phyloP scores from a whole-genome alignment of 2,888 invertebrate species.

The Dynastes grantii region DNA sequence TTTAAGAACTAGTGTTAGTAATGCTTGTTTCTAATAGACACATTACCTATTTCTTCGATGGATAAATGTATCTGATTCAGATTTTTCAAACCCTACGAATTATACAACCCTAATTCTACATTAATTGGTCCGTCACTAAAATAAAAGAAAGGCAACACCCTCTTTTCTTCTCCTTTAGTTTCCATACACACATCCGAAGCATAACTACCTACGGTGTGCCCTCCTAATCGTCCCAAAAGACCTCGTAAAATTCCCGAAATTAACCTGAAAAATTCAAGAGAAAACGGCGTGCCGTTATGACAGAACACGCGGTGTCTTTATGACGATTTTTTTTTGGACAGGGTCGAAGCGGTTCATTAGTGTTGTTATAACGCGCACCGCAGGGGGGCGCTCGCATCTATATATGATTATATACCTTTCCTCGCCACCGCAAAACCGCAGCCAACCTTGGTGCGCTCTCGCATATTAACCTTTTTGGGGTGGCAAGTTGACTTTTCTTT shows the following conservation, averaged over 20 bases:
- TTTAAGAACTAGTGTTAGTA: no score
- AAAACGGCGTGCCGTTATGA: constrained; percentile 2
- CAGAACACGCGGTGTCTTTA: constrained; percentile 35
- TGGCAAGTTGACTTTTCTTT: constrained; percentile 35
- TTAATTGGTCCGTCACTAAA: constrained; percentile 58
- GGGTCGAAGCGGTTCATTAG: constrained; percentile 65
- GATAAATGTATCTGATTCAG: no score
- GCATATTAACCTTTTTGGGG: constrained; percentile 16
- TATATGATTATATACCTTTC: constrained; percentile 50
- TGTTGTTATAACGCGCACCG: constrained; percentile 61
- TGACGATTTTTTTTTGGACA: constrained; percentile 32
- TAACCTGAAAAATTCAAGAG: constrained; percentile 45
- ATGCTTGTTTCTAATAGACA: no score
- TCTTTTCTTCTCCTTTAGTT: constrained; percentile 33
- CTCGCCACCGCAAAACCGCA: constrained; percentile 51
- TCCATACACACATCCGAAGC: no score
- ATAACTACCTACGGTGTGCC: neutral
- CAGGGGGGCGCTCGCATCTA: constrained; percentile 55
- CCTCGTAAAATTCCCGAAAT: constrained; percentile 45
- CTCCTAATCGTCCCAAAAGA: constrained; percentile 6
- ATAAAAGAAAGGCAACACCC: constrained; percentile 51
- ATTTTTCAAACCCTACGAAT: no score
- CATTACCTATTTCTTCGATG: no score
- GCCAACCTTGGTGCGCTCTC: constrained; percentile 40
- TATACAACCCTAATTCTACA: neutral